A percentile compares a stretch with the other conserved stretches of the same genome.
phyloP scores from a whole-genome alignment of 2,797 vertebrate genomes.

The Urocyon cinereoargenteus region DNA sequence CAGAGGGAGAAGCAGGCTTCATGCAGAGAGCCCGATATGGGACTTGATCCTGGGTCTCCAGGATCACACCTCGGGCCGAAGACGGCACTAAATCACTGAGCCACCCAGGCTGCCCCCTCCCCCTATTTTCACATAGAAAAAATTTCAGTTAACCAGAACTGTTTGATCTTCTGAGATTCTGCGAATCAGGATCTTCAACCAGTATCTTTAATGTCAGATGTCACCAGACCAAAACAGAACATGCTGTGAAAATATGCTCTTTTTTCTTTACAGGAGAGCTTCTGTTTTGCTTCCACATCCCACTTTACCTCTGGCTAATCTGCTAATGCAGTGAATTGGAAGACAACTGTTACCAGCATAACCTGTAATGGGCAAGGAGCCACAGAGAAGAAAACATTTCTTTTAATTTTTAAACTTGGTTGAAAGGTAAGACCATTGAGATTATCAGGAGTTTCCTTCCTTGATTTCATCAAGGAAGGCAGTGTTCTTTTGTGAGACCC shows the following conservation, averaged over 20 bases:
- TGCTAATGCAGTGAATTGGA: slow-evolving; percentile 87
- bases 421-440: slow-evolving; percentile 88
- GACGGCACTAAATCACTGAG: too few species aligned
- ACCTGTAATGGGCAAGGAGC: slow-evolving; percentile 98
- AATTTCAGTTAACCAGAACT: background rate
- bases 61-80: too few species aligned
- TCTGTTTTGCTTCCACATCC: slow-evolving; percentile 80
- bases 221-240: background rate
- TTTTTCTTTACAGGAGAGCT: slow-evolving; percentile 86
- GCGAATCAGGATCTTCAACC: background rate
- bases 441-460: slow-evolving; percentile 36
- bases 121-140: background rate
- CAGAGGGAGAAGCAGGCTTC: too few species aligned
- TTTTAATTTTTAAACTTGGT: slow-evolving; percentile 87
- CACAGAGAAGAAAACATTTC: slow-evolving; percentile 91
- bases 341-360: slow-evolving; percentile 88
- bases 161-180: background rate
- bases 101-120: too few species aligned
- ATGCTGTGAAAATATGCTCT: slow-evolving; percentile 67
- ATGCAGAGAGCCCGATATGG: too few species aligned
- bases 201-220: background rate
- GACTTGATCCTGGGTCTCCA: too few species aligned
- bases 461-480: background rate
- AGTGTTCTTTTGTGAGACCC: background rate
- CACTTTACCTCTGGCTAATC: slow-evolving; percentile 82